Evolutionary conservation across 2,113 vertebrate species (phyloP).

Genomic region (Hoplias malabaricus): DNA sequence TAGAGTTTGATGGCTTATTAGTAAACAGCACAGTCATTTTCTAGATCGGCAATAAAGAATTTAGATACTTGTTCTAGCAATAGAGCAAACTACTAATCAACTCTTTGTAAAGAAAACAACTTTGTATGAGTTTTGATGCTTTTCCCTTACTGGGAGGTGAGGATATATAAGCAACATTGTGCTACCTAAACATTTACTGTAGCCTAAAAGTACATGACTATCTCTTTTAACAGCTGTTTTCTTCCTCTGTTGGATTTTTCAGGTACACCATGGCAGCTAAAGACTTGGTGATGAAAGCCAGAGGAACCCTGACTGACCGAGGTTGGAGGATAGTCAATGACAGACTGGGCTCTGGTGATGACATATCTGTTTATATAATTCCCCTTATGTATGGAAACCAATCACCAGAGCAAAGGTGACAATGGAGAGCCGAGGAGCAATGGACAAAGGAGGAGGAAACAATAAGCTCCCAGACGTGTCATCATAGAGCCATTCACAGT

Average conservation of each 20-base stretch:
- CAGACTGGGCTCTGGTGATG: slow-evolving; percentile 91
- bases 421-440: slow-evolving; percentile 55
- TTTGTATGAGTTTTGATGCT: too few species aligned
- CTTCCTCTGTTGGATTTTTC: slow-evolving; percentile 27
- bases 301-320: slow-evolving; percentile 90
- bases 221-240: not conserved
- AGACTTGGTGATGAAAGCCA: slow-evolving; percentile 92
- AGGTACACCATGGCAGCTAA: slow-evolving; percentile 97
- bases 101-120: too few species aligned
- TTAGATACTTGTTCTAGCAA: too few species aligned
- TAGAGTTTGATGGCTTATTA: too few species aligned
- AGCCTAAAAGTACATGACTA: not conserved
- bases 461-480: not conserved
- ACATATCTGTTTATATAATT: slow-evolving; percentile 97
- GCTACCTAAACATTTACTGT: too few species aligned
- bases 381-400: slow-evolving; percentile 87
- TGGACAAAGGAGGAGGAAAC: not conserved
- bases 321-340: slow-evolving; percentile 96
- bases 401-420: slow-evolving; percentile 63
- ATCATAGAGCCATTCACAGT: not conserved
- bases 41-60: too few species aligned
- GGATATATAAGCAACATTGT: too few species aligned
- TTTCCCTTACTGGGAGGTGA: too few species aligned
- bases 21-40: too few species aligned
- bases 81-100: too few species aligned